These are phyloP conservation scores for Sciaenops ocellatus DNA, from an alignment of 2,797 vertebrate species.

Conservation along the genomic window DNA sequence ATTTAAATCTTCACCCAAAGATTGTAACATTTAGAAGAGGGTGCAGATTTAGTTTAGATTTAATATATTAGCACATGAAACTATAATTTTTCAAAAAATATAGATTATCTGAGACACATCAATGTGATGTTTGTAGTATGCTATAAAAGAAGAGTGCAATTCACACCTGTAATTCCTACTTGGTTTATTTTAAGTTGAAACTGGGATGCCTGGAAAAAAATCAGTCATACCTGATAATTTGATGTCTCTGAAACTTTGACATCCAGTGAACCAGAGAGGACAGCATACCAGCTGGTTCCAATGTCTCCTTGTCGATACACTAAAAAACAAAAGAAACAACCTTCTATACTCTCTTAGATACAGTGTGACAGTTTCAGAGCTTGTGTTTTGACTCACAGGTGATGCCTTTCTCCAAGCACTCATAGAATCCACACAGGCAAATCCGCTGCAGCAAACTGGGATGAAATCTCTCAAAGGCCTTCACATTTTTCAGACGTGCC, in stretches of 20 bases:
- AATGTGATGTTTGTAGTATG: not conserved
- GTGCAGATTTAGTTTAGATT: not conserved
- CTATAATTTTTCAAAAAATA: no score
- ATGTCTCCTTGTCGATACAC: conserved; percentile 98
- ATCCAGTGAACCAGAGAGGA: conserved; percentile 97
- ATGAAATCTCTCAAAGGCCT: conserved; percentile 96
- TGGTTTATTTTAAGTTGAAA: not conserved
- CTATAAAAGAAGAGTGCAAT: not conserved
- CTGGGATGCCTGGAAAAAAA: not conserved
- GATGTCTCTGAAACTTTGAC: conserved; percentile 97
- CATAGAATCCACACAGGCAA: conserved; percentile 95
- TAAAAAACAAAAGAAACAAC: conserved; percentile 61
- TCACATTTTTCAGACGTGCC: conserved; percentile 92
- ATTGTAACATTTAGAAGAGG: not conserved
- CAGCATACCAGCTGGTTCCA: conserved; percentile 98
- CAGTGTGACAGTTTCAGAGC: not conserved
- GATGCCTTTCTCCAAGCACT: conserved; percentile 95
- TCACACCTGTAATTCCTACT: not conserved
- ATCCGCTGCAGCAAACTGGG: conserved; percentile 95
- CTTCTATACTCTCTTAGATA: not conserved
- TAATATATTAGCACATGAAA: not conserved
- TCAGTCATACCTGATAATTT: conserved; percentile 90
- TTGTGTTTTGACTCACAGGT: conserved; percentile 88
- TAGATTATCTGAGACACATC: not conserved
- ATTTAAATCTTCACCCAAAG: not conserved